Evolutionary conservation across 2,113 vertebrate species (phyloP).

Genomic region (rat (Rattus norvegicus)): DNA sequence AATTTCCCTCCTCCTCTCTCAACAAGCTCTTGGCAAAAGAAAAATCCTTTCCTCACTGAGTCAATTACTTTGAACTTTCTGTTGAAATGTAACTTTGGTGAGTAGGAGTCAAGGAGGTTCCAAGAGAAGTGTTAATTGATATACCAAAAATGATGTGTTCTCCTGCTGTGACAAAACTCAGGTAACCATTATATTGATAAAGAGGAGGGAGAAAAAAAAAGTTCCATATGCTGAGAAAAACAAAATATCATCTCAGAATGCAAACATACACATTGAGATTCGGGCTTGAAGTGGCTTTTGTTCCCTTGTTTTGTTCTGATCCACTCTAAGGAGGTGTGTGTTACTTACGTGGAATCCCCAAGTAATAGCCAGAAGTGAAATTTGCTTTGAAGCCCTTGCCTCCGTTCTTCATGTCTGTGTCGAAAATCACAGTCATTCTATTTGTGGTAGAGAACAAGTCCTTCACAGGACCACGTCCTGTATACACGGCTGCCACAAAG

Average conservation of each 20-base stretch:
- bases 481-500: conserved; percentile 89
- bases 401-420: conserved; percentile 64
- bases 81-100: not conserved
- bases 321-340: not conserved
- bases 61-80: not conserved
- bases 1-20: not conserved
- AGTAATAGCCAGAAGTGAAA: conserved; percentile 91
- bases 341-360: conserved; percentile 87
- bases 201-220: not conserved
- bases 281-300: not conserved
- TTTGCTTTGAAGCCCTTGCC: conserved; percentile 92
- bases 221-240: not conserved
- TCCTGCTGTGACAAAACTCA: not conserved
- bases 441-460: conserved; percentile 94
- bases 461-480: conserved; percentile 85
- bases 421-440: conserved; percentile 90
- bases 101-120: not conserved
- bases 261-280: not conserved
- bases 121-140: not conserved
- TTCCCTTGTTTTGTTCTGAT: not conserved
- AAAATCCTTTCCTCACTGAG: not conserved
- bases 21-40: not conserved
- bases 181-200: not conserved
- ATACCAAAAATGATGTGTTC: not conserved
- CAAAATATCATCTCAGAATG: not conserved